These are phyloP conservation scores for Ylistrum balloti DNA, from an alignment of 1,140 invertebrate genomes.

Conservation along the genomic window DNA sequence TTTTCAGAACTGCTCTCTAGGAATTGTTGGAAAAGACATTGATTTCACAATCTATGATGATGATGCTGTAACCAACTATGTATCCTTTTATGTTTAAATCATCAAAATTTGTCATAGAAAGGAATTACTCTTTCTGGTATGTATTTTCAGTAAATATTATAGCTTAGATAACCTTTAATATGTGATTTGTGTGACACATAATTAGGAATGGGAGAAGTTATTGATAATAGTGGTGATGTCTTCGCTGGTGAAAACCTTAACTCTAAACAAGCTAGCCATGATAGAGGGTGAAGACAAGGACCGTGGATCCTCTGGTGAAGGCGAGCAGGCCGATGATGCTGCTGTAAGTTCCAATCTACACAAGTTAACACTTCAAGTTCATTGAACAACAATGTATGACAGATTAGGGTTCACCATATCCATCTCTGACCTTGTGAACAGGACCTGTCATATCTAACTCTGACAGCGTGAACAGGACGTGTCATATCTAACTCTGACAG, in stretches of 20 bases:
- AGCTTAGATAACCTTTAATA: too few species aligned
- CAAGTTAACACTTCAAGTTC: too few species aligned
- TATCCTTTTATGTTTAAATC: slow-evolving; percentile 78
- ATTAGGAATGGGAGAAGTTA: neutral
- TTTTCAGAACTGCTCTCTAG: slow-evolving; percentile 94
- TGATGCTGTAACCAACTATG: slow-evolving; percentile 87
- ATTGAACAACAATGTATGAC: neutral
- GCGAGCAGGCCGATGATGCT: slow-evolving; percentile 44
- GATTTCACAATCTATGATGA: slow-evolving; percentile 92
- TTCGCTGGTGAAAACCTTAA: slow-evolving; percentile 59
- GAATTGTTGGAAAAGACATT: slow-evolving; percentile 92
- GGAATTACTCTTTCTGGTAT: too few species aligned
- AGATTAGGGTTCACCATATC: too few species aligned
- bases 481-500: too few species aligned
- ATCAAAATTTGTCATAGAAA: too few species aligned
- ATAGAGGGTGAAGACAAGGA: slow-evolving; percentile 82
- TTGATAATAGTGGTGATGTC: neutral
- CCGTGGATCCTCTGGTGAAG: slow-evolving; percentile 55
- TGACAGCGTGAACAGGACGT: too few species aligned
- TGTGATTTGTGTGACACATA: too few species aligned
- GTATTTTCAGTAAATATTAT: too few species aligned
- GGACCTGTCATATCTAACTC: too few species aligned
- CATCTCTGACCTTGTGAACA: too few species aligned
- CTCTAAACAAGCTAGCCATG: slow-evolving; percentile 71
- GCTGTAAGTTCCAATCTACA: neutral